Conservation (phyloP, 2,888 invertebrate genomes). For the Keiferia lycopersicella region DNA sequence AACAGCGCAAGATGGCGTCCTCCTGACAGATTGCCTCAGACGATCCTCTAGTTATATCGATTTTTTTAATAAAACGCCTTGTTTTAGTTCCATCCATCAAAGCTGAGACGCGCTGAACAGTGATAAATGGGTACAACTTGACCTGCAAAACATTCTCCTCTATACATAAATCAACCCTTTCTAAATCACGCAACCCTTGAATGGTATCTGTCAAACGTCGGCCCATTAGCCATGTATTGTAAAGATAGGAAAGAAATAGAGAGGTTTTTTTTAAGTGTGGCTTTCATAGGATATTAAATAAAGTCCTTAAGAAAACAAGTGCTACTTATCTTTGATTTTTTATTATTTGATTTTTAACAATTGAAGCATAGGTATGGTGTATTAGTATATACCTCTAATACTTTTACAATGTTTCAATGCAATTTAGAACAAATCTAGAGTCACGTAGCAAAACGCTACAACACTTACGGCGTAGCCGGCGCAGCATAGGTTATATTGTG, state of each 20-base stretch:
- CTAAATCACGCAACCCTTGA: constrained; percentile 16
- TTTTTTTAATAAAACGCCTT: constrained; percentile 29
- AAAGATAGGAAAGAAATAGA: background rate
- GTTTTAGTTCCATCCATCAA: constrained; percentile 35
- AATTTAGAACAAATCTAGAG: background rate
- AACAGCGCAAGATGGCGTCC: constrained; percentile 2
- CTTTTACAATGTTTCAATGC: background rate
- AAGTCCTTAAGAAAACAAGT: too few species aligned
- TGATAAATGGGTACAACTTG: constrained; percentile 37
- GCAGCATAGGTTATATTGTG: background rate
- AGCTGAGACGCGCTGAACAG: constrained; percentile 30
- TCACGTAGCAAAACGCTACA: constrained; percentile 14
- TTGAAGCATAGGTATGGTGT: too few species aligned
- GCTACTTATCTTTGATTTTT: too few species aligned
- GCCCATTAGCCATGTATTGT: constrained; percentile 9
- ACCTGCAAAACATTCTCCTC: constrained; percentile 32
- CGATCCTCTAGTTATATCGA: constrained; percentile 2
- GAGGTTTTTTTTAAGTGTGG: background rate
- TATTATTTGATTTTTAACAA: too few species aligned
- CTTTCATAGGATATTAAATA: too few species aligned
- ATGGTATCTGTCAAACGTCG: constrained; percentile 23
- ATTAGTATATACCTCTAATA: too few species aligned
- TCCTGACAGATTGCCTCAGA: constrained; percentile 9
- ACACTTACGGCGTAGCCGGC: background rate
- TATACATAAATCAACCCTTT: constrained; percentile 27